Evolutionary conservation across 2,113 vertebrate species (phyloP).

Genomic region (Alces alces): DNA sequence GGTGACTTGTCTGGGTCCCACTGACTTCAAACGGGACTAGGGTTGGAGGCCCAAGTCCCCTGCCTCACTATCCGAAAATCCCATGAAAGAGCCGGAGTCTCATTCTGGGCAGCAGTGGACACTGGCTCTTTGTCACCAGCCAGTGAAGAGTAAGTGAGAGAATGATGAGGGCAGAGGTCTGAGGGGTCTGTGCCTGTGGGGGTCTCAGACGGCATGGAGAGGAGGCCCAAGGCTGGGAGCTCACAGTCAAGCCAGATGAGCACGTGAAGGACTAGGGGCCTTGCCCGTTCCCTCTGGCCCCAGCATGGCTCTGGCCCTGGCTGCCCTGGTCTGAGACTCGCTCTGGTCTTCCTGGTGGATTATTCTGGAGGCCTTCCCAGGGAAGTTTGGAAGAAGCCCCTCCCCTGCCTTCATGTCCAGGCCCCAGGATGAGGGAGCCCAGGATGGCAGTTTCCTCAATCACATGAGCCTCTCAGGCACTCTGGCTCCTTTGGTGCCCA

Average conservation of each 20-base stretch:
- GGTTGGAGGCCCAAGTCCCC: not conserved
- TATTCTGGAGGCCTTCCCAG: not conserved
- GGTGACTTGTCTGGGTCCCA: not conserved
- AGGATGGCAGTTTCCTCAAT: not conserved
- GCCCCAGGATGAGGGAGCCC: not conserved
- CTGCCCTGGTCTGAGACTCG: not conserved
- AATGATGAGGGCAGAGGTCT: not conserved
- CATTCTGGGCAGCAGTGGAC: not conserved
- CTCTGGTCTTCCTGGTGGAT: not conserved
- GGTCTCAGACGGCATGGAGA: not conserved
- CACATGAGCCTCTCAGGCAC: not conserved
- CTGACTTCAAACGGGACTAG: not conserved
- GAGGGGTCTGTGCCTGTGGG: fast-evolving
- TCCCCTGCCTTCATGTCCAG: not conserved
- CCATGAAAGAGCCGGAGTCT: not conserved
- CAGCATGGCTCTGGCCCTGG: not conserved
- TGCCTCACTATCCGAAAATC: not conserved
- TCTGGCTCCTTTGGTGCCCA: not conserved
- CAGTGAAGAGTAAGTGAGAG: not conserved
- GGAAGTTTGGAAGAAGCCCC: not conserved
- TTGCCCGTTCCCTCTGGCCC: not conserved
- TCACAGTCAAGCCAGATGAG: not conserved
- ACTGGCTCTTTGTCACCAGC: not conserved
- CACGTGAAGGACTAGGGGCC: not conserved
- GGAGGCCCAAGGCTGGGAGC: not conserved